Evolutionary conservation across 2,888 invertebrate genomes (phyloP), one percentile per base, ranked within the genome.

Genomic region (Orthosia gracilis): DNA sequence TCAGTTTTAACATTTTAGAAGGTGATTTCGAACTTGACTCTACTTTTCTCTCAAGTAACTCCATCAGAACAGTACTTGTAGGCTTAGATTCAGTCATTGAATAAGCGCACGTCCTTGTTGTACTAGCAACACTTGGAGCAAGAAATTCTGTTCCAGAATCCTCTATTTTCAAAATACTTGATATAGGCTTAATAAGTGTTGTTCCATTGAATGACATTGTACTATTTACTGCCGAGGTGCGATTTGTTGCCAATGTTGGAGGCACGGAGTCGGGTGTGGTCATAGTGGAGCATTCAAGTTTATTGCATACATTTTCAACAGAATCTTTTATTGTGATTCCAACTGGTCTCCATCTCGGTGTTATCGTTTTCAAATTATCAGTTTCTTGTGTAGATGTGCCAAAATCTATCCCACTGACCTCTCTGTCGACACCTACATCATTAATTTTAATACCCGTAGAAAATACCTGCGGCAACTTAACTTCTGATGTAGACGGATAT

Each of bases 301-400:
- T 49, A 74, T 45, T 58, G 54, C 26, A 66, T 61, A 87, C 45
- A 74, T 81, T 79, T 13, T 84, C 82, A 18, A 89, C 86, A 4
- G 93, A 93, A 89, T 94, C 92, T 85, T 91, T 92, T 66, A 92
- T 91, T 85, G 84, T 84, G 66, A 94, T 94, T 47, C 93, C 92
- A 69, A 87, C 73, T 7, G 88, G 85, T 80, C 80, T 91, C 18
- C 80, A 66, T 77, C 87, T 88, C 47, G 91, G 87, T 57, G 78
- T 75, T 58, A 91, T 78, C 15, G 83, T 85, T 84, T 84, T 88
- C 15, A 82, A 69, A 70, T 76, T 69, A n/a, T 83, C 61, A 61
- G 57, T 72, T 45, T 86, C 87, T 45, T 87, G 76, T 21, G 89
- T 90, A 5, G 83, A 89, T 13, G 91, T 92, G 5, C 90, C 89